A percentile compares a stretch with the other conserved stretches of the same genome.
Conservation (phyloP, 2,113 vertebrate species). For the Cricetomys ansorgei region DNA sequence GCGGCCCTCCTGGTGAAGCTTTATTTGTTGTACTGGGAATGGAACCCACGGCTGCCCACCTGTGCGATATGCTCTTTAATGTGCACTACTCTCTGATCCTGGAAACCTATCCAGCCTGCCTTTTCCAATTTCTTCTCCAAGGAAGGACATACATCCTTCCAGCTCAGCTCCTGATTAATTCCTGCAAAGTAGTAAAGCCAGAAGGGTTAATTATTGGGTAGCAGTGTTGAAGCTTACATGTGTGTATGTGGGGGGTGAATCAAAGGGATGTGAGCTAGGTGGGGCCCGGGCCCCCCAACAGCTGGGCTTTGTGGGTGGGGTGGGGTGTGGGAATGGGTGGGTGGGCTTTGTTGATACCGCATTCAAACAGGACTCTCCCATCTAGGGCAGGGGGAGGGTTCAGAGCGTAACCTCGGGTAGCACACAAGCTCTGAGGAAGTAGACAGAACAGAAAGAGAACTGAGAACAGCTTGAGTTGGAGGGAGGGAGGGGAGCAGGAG, state of each 20-base stretch:
- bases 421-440: neutral
- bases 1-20: neutral
- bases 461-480: slow-evolving; percentile 48
- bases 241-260: neutral
- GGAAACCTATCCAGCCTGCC: neutral
- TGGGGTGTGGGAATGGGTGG: neutral
- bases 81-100: neutral
- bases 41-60: neutral
- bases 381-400: slow-evolving; percentile 34
- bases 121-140: neutral
- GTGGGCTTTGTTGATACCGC: neutral
- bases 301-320: slow-evolving; percentile 23
- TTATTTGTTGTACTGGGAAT: neutral
- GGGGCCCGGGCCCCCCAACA: neutral
- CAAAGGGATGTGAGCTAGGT: slow-evolving; percentile 64
- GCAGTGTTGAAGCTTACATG: slow-evolving; percentile 41
- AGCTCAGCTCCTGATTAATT: slow-evolving; percentile 1
- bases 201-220: slow-evolving; percentile 58
- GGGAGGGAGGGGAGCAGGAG: neutral
- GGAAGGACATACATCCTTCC: neutral
- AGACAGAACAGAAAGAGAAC: neutral
- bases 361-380: neutral
- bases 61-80: neutral
- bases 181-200: slow-evolving; percentile 37
- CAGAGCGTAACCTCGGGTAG: slow-evolving; percentile 12